Base-by-base conservation (phyloP, 2,888 invertebrate genomes). In the Girardia tigrina region DNA sequence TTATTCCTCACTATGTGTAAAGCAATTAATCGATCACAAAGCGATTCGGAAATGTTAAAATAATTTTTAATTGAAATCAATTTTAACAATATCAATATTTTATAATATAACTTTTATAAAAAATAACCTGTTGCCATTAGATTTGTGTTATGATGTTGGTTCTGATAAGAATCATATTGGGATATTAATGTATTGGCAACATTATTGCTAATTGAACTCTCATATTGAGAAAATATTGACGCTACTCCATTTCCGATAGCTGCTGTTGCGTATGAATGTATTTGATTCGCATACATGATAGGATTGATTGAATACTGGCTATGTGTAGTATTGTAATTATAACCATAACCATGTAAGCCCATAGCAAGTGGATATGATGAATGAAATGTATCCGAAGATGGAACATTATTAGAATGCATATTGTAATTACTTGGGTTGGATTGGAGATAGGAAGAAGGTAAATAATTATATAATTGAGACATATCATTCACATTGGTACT, bases 281-380 rank as follows among this genome's bases (percentile, higher is more conserved):
- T 56, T 4, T 56, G 56, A 56, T 56, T 56, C n/a, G 56, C 56
- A 56, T 56, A 56, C 56, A 56, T 56, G n/a, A 56, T 56, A 2
- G 56, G n/a, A 56, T 56, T 56, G n/a, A 56, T 56, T 6, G 56
- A 23, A 56, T 56, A 56, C n/a, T 56, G 56, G n/a, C n/a, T 56
- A 56, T 56, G 56, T n/a, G 56, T 56, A n/a, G 56, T 20, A 56
- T 56, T 56, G n/a, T 56, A 56, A 23, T 56, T 56, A 23, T 56
- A 56, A 56, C 56, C n/a, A 56, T 56, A 56, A 20, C 56, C 56
- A 56, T 56, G 56, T n/a, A 56, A 23, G n/a, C 56, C 56, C 56
- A 56, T 56, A 56, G 56, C n/a, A 56, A 56, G 56, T 2, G 56
- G 56, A 56, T 56, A 56, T 56, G 56, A 56, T 56, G 56, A 8